Evolutionary conservation across 2,888 invertebrate species (phyloP).

Genomic region (Melieria omissa): DNA sequence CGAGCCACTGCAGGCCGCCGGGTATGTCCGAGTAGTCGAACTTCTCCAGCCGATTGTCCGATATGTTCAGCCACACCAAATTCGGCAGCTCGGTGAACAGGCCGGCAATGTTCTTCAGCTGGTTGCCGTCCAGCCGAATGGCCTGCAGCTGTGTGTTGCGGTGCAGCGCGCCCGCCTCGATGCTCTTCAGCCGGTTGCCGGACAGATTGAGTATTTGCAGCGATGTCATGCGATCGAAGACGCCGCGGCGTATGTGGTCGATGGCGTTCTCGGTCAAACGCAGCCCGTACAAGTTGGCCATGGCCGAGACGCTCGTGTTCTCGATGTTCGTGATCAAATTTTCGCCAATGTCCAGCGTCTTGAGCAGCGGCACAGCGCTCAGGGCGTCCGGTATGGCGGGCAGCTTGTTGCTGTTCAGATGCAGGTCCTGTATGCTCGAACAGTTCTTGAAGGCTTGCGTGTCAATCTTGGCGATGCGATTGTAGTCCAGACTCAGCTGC

Average conservation of each 20-base stretch:
- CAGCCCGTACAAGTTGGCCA: constrained; percentile 87
- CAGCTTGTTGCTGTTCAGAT: constrained; percentile 88
- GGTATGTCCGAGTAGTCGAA: constrained; percentile 91
- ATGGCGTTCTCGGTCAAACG: constrained; percentile 90
- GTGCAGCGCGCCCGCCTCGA: constrained; percentile 85
- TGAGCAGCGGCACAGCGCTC: constrained; percentile 83
- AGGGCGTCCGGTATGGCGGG: constrained; percentile 83
- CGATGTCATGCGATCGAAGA: constrained; percentile 81
- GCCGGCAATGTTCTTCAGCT: constrained; percentile 82
- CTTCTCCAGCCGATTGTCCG: constrained; percentile 88
- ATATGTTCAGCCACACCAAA: constrained; percentile 89
- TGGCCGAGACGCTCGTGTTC: constrained; percentile 82
- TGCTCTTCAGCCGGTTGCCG: constrained; percentile 80
- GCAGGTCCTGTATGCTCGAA: constrained; percentile 87
- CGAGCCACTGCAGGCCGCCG: constrained; percentile 85
- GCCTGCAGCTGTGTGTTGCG: constrained; percentile 83
- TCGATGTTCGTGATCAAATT: constrained; percentile 86
- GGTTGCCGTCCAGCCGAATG: constrained; percentile 88
- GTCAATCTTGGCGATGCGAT: constrained; percentile 83
- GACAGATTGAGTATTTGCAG: constrained; percentile 89
- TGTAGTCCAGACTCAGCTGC: constrained; percentile 85
- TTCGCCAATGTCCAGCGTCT: constrained; percentile 90
- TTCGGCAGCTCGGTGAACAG: constrained; percentile 85
- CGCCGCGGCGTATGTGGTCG: constrained; percentile 81
- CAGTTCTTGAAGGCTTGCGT: constrained; percentile 89